Evolutionary conservation across 2,113 vertebrate genomes (phyloP).

Genomic region (Pleuronectes platessa): DNA sequence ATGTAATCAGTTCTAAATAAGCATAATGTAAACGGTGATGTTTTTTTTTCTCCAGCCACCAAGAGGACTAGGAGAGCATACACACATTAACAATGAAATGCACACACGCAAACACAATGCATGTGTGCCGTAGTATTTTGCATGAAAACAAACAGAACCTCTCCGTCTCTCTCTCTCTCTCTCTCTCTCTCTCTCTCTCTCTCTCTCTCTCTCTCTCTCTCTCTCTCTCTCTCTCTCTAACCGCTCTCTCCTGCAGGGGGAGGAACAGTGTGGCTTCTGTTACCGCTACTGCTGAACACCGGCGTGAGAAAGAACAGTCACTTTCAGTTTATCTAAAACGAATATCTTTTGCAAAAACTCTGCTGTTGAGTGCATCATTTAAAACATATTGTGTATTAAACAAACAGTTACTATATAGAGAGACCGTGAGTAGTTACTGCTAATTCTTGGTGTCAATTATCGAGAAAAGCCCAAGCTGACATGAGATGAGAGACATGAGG

Average conservation of each 20-base stretch:
- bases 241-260: background rate
- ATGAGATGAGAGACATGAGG: no score
- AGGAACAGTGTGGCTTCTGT: background rate
- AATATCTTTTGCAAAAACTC: no score
- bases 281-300: background rate
- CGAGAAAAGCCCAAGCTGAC: no score
- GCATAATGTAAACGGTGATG: conserved; percentile 20
- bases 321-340: no score
- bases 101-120: conserved; percentile 18
- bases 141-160: background rate
- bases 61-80: background rate
- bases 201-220: background rate
- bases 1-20: conserved; percentile 60
- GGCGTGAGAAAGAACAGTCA: background rate
- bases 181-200: background rate
- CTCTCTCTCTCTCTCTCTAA: background rate
- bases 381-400: no score
- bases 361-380: no score
- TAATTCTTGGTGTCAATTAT: no score
- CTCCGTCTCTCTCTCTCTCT: background rate
- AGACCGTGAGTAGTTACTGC: no score
- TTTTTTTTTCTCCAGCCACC: conserved; percentile 1
- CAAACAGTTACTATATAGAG: no score
- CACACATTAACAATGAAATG: conserved; percentile 14
- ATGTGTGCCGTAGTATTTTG: background rate